Conservation (phyloP, 2,888 invertebrate species). For the Oscheius sp. region DNA sequence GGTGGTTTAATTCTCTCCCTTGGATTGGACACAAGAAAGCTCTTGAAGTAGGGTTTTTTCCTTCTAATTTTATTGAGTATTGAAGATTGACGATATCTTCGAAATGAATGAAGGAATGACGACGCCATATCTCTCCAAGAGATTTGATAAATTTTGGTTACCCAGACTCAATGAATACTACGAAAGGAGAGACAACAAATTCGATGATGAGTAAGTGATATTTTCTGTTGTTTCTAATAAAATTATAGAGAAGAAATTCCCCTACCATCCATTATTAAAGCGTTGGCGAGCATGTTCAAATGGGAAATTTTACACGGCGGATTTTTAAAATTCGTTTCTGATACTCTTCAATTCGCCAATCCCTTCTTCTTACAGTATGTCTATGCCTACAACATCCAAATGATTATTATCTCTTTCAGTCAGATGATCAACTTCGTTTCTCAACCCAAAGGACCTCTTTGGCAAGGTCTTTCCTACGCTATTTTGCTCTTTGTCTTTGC, state of each 20-base stretch:
- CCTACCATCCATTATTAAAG: conserved; percentile 83
- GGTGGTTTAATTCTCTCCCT: conserved; percentile 65
- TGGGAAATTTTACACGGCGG: conserved; percentile 86
- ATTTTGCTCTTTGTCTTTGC: conserved; percentile 69
- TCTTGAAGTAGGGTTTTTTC: conserved; percentile 35
- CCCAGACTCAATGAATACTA: conserved; percentile 41
- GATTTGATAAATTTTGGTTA: conserved; percentile 60
- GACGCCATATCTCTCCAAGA: conserved; percentile 43
- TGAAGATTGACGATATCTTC: conserved; percentile 52
- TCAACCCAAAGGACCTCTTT: conserved; percentile 54
- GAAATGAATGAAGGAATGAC: conserved; percentile 56
- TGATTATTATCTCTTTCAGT: too few relatives aligned
- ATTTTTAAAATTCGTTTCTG: conserved; percentile 57
- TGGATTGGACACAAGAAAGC: conserved; percentile 54
- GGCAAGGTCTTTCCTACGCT: conserved; percentile 64
- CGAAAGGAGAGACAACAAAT: neutral
- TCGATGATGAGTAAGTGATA: neutral
- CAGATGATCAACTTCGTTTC: conserved; percentile 71
- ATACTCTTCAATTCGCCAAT: conserved; percentile 82
- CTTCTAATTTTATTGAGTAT: too few relatives aligned
- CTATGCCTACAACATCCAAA: neutral
- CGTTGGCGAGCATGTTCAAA: conserved; percentile 86
- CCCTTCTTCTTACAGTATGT: conserved; percentile 86
- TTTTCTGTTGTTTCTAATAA: neutral
- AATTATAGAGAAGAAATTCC: conserved; percentile 28